A percentile compares a stretch with the other conserved stretches of the same genome.
phyloP scores from a whole-genome alignment of 2,113 vertebrate genomes.

The Elephantulus edwardii region DNA sequence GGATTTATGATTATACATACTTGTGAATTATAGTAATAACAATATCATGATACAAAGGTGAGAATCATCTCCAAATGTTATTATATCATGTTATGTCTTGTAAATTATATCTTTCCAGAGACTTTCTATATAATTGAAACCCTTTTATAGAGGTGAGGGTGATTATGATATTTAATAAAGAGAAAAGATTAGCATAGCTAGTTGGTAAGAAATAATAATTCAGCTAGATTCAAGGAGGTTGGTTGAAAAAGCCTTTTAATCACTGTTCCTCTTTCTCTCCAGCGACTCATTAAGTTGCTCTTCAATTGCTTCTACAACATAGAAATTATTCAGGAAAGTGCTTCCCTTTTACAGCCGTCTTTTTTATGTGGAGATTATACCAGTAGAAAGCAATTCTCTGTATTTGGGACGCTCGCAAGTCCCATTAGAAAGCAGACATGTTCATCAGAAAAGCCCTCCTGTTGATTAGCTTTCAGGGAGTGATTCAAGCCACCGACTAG shows the following conservation, averaged over 20 bases:
- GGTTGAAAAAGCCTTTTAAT: conserved; percentile 14
- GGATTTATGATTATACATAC: not conserved
- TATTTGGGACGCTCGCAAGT: not conserved
- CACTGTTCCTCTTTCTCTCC: not conserved
- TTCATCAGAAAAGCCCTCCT: not conserved
- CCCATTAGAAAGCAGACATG: not conserved
- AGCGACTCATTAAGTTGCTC: not conserved
- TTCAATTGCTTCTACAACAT: not conserved
- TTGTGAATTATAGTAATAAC: not conserved
- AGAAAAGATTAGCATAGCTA: not conserved
- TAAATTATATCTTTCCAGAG: not conserved
- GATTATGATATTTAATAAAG: not conserved
- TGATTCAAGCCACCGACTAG: not conserved
- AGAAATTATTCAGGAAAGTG: not conserved
- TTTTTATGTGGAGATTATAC: not conserved
- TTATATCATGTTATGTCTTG: not conserved
- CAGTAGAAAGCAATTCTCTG: not conserved
- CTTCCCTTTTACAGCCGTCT: not conserved
- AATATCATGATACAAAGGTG: not conserved
- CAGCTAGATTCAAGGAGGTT: not conserved
- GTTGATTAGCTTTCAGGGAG: not conserved
- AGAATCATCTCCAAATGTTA: not conserved
- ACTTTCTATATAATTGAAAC: not conserved
- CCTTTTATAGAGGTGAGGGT: not conserved
- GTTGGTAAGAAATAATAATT: not conserved